These are phyloP conservation scores for Drosophila peninsularis DNA, from an alignment of 2,888 invertebrate genomes.

Conservation along the genomic window DNA sequence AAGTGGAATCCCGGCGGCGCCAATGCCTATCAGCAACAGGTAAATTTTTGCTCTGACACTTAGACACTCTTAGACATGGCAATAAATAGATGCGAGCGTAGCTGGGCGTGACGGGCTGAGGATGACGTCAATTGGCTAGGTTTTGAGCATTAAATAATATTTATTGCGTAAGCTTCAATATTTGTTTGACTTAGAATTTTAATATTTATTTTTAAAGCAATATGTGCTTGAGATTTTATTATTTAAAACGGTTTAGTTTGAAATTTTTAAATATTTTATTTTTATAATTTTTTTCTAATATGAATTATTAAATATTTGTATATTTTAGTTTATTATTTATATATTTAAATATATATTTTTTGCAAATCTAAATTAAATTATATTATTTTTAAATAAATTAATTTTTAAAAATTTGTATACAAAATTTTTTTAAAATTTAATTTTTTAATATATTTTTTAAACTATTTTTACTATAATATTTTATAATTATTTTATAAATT, in stretches of 20 bases:
- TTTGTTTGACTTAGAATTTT: too few relatives aligned
- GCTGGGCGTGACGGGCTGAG: not conserved
- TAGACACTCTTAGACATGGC: not conserved
- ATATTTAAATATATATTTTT: too few relatives aligned
- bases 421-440: not conserved
- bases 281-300: not conserved
- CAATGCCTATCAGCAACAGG: slow-evolving; percentile 84
- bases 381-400: too few relatives aligned
- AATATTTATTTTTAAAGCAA: not conserved
- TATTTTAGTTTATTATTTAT: not conserved
- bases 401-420: too few relatives aligned
- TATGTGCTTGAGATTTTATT: not conserved
- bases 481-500: too few relatives aligned
- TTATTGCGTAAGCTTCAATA: not conserved
- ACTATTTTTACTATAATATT: not conserved
- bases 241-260: too few relatives aligned
- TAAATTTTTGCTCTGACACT: slow-evolving; percentile 27
- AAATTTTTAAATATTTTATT: not conserved
- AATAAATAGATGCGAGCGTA: not conserved
- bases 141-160: not conserved
- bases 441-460: not conserved
- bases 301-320: not conserved
- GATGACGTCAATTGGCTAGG: slow-evolving; percentile 17
- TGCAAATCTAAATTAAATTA: too few relatives aligned
- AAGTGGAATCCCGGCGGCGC: slow-evolving; percentile 87